phyloP scores from a whole-genome alignment of 2,888 invertebrate genomes.

The Megamerina dolium region DNA sequence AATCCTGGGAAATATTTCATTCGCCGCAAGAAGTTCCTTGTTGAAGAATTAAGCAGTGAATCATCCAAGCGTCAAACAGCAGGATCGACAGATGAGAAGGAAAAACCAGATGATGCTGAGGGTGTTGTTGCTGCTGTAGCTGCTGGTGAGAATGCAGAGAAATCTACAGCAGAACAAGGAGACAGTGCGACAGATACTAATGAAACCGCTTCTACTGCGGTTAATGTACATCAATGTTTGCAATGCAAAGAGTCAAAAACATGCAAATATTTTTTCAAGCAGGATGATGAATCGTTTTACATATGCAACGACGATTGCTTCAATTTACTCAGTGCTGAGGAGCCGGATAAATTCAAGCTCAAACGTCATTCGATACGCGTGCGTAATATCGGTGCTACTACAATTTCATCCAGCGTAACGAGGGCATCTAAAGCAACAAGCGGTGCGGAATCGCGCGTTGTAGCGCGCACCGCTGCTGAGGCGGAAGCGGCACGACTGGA shows the following conservation, averaged over 20 bases:
- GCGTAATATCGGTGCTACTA: slow-evolving; percentile 41
- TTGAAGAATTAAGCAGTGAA: slow-evolving; percentile 47
- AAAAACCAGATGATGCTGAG: slow-evolving; percentile 3
- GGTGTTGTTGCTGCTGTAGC: background rate
- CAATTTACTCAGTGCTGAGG: slow-evolving; percentile 50
- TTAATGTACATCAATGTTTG: slow-evolving; percentile 43
- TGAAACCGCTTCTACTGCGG: slow-evolving; percentile 30
- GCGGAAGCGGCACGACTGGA: slow-evolving; percentile 56
- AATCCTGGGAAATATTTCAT: slow-evolving; percentile 55
- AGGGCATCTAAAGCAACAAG: slow-evolving; percentile 3
- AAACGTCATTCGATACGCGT: slow-evolving; percentile 47
- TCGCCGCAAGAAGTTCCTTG: slow-evolving; percentile 52
- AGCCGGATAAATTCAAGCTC: slow-evolving; percentile 49
- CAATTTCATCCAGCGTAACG: slow-evolving; percentile 23
- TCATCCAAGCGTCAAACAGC: background rate
- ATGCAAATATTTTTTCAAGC: slow-evolving; percentile 51
- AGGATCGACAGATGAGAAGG: background rate
- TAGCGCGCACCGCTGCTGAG: slow-evolving; percentile 57
- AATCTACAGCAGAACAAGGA: slow-evolving; percentile 1
- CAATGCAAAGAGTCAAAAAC: slow-evolving; percentile 51
- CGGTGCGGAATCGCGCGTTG: slow-evolving; percentile 49
- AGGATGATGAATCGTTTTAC: slow-evolving; percentile 52
- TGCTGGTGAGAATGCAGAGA: background rate
- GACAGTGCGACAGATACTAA: background rate
- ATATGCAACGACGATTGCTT: slow-evolving; percentile 58